A percentile compares a stretch with the other conserved stretches of the same genome.
phyloP scores from a whole-genome alignment of 1,140 invertebrate species.

The Chionoecetes opilio region DNA sequence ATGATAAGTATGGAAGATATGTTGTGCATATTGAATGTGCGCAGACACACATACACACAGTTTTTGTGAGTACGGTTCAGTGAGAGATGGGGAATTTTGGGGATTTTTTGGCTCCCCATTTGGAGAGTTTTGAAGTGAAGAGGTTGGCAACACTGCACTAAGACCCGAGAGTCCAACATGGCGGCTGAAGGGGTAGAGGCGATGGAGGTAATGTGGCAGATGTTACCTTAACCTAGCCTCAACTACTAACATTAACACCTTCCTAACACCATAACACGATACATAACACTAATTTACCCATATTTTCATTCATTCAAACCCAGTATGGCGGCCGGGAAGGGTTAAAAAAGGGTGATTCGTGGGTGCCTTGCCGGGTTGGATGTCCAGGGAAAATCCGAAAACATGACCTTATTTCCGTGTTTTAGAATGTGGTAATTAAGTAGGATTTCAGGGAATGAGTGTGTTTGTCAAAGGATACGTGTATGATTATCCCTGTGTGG shows the following conservation, averaged over 20 bases:
- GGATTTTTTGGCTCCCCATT: not conserved
- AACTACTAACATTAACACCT: not conserved
- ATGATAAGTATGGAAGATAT: too few species aligned
- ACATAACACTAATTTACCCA: not conserved
- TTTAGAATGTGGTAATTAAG: too few species aligned
- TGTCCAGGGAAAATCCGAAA: too few species aligned
- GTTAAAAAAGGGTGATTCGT: not conserved
- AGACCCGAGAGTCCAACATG: constrained; percentile 68
- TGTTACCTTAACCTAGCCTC: not conserved
- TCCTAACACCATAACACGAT: too few species aligned
- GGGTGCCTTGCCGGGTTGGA: not conserved
- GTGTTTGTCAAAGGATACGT: not conserved
- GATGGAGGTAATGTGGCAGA: constrained; percentile 65
- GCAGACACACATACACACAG: not conserved
- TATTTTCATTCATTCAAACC: constrained; percentile 65
- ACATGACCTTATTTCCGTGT: too few species aligned
- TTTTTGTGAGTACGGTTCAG: not conserved
- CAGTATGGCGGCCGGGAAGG: not conserved
- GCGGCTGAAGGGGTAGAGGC: constrained; percentile 67
- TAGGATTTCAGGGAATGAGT: not conserved
- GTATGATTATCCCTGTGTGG: too few species aligned
- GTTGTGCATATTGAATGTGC: too few species aligned
- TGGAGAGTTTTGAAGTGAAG: constrained; percentile 1
- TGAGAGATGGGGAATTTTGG: too few species aligned
- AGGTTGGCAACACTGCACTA: too few species aligned